Evolutionary conservation across 2,797 vertebrate genomes (phyloP).

Genomic region (Scomberomorus guttatus): DNA sequence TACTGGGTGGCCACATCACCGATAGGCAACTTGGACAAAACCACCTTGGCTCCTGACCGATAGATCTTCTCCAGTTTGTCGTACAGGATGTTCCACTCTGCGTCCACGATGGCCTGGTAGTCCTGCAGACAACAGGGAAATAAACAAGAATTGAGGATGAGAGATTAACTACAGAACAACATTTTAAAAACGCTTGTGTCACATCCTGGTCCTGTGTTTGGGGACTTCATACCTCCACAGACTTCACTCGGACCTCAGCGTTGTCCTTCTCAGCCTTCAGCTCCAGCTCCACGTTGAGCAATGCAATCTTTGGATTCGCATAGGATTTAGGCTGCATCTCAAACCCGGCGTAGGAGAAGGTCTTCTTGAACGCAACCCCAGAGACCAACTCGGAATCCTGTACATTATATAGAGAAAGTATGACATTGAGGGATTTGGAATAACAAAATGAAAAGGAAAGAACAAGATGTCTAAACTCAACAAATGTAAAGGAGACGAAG

Average conservation of each 20-base stretch:
- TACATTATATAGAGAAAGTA: neutral
- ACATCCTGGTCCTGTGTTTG: too few relatives aligned
- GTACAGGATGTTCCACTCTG: conserved; percentile 98
- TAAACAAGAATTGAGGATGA: accelerated
- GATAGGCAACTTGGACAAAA: conserved; percentile 94
- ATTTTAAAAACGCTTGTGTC: neutral
- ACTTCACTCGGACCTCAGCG: conserved; percentile 94
- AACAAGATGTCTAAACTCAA: neutral
- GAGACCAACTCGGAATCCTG: conserved; percentile 95
- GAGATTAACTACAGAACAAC: neutral
- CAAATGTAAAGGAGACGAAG: too few relatives aligned
- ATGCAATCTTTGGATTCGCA: conserved; percentile 90
- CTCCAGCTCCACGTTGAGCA: conserved; percentile 97
- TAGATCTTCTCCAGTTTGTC: conserved; percentile 97
- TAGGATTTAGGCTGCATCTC: conserved; percentile 99
- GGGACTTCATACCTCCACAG: conserved; percentile 86
- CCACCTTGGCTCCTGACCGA: conserved; percentile 94
- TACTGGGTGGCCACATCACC: conserved; percentile 98
- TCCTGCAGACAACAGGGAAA: conserved; percentile 83
- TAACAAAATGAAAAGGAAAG: neutral
- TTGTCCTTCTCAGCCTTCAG: conserved; percentile 99
- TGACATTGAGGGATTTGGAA: neutral
- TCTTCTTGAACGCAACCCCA: conserved; percentile 98
- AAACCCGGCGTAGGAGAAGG: conserved; percentile 97
- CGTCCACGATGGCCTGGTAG: conserved; percentile 98